These are phyloP conservation scores for Agriopis leucophaearia DNA, from an alignment of 2,888 invertebrate genomes.

Conservation along the genomic window DNA sequence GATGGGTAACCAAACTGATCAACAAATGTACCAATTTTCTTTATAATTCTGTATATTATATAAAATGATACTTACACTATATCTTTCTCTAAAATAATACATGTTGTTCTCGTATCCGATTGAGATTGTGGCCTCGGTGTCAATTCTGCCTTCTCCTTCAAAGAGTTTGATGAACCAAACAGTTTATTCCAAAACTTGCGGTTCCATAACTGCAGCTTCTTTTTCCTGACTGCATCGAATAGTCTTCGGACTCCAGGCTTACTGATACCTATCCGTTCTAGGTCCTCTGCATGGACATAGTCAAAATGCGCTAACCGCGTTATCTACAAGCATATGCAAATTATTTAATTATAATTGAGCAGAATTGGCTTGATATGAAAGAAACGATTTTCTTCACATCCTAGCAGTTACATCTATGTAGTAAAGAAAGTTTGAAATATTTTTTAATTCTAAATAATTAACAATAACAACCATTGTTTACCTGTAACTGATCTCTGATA, in stretches of 20 bases:
- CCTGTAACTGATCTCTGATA: constrained; percentile 96
- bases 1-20: not conserved
- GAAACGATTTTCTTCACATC: not conserved
- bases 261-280: constrained; percentile 97
- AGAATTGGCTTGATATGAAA: not conserved
- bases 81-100: constrained; percentile 94
- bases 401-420: not conserved
- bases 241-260: constrained; percentile 96
- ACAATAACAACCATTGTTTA: constrained; percentile 64
- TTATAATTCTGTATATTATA: no score
- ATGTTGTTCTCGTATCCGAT: constrained; percentile 86
- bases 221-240: constrained; percentile 96
- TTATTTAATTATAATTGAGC: not conserved
- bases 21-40: no score
- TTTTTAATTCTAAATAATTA: not conserved
- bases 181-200: constrained; percentile 93
- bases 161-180: constrained; percentile 85
- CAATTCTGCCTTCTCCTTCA: constrained; percentile 81
- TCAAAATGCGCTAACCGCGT: constrained; percentile 98
- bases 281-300: constrained; percentile 97
- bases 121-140: constrained; percentile 70
- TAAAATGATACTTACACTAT: constrained; percentile 87
- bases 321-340: constrained; percentile 85
- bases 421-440: no score
- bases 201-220: constrained; percentile 93